Evolutionary conservation across 2,888 invertebrate species (phyloP).

Genomic region (Phengaris alcon): DNA sequence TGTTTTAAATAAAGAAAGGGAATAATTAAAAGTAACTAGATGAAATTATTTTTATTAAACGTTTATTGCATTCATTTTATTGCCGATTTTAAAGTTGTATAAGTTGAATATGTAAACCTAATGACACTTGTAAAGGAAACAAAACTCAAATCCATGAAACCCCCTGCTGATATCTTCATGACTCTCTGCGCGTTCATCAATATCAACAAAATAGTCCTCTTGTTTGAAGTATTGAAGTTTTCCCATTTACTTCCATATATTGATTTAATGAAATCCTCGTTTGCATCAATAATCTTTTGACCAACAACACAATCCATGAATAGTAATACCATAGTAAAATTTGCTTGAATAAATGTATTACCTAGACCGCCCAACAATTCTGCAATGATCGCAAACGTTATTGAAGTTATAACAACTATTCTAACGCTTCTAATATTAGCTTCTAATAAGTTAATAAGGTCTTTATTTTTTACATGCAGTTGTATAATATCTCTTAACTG

Average conservation of each 20-base stretch:
- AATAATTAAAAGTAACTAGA: too few species aligned
- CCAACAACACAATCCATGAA: slow-evolving; percentile 55
- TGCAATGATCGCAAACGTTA: neutral
- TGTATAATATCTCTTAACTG: neutral
- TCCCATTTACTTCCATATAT: neutral
- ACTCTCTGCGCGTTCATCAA: neutral
- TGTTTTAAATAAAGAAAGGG: too few species aligned
- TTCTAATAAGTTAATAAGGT: neutral
- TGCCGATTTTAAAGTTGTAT: neutral
- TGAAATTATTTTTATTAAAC: neutral
- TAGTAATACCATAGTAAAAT: slow-evolving; percentile 33
- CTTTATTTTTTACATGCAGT: neutral
- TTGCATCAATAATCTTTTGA: slow-evolving; percentile 53
- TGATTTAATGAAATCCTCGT: slow-evolving; percentile 40
- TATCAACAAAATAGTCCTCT: neutral
- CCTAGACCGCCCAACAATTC: neutral
- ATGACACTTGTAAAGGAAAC: neutral
- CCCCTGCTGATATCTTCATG: slow-evolving; percentile 1
- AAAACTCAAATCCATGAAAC: slow-evolving; percentile 2
- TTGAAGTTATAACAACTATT: neutral
- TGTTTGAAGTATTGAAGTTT: slow-evolving; percentile 4
- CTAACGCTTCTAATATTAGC: neutral
- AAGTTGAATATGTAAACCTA: neutral
- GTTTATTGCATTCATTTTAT: neutral
- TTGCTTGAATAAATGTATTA: neutral